Base-by-base conservation (phyloP, 2,888 invertebrate genomes). In the Autographa gamma region DNA sequence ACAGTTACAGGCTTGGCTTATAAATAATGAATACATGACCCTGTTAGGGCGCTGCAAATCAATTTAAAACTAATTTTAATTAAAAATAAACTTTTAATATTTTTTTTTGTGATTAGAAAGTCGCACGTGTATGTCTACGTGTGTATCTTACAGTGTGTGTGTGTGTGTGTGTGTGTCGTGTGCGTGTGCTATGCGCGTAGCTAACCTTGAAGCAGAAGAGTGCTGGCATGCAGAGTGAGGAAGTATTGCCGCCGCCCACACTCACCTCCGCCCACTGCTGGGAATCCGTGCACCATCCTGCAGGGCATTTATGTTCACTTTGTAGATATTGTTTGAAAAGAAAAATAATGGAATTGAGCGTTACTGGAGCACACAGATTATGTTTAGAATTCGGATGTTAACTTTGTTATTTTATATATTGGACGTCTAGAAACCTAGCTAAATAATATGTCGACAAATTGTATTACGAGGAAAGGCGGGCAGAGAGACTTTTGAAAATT, bases 161-260 rank as follows among this genome's bases (percentile, higher is more conserved):
- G 25, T 25, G 73, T 18, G 25, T 25, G 25, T 25, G 77, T 73
- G 76, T 79, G 80, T 73, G 70, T 32, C 14, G 77, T 67, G 68
- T 64, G 84, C 32, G 82, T n/a, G 78, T 69, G 81, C 67, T 74
- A 67, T 69, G 81, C 77, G 80, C 76, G 74, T 56, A 62, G 90
- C 94, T 95, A 97, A 97, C 97, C 97, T 97, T 97, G 96, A 97
- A 97, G 97, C 97, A 97, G 96, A 97, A 97, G 96, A 97, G 97
- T 97, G 97, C 96, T 94, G 97, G 97, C 97, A 97, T 97, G 97
- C 97, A 97, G 96, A 97, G 97, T 96, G 97, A 97, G 96, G 97
- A 96, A 88, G 89, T 82, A 86, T 86, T 85, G 85, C 96, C 97
- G 97, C 96, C 97, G 85, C 86, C 86, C 89, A 88, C 93, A 93